A percentile compares a stretch with the other conserved stretches of the same genome.
Evolutionary conservation across 2,888 invertebrate species (phyloP).

Genomic region (Mesopsocus fuscifrons): DNA sequence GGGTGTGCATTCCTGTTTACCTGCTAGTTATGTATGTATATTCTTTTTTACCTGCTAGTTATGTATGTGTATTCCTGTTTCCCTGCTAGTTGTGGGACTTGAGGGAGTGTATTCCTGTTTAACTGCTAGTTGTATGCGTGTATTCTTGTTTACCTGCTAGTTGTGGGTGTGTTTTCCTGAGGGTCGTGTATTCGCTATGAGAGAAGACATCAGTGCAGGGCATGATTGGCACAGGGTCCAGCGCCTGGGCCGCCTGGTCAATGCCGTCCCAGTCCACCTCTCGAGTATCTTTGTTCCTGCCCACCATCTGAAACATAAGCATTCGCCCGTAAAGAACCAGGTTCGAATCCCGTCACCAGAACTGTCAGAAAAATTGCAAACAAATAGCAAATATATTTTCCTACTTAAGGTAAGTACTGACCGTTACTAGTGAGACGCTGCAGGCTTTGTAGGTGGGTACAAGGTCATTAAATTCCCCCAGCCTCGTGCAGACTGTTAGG

Average conservation of each 20-base stretch:
- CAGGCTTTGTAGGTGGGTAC: conserved; percentile 59
- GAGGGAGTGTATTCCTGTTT: too few relatives aligned
- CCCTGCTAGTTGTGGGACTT: too few relatives aligned
- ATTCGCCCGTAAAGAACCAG: too few relatives aligned
- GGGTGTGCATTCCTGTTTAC: too few relatives aligned
- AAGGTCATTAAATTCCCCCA: conserved; percentile 71
- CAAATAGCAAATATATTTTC: too few relatives aligned
- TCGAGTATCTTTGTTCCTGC: background rate
- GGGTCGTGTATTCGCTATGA: background rate
- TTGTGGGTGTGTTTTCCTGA: background rate
- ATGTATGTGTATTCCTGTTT: too few relatives aligned
- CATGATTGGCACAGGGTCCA: conserved; percentile 1
- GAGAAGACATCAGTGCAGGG: background rate
- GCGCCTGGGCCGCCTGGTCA: background rate
- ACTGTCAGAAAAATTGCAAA: background rate
- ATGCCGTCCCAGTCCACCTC: conserved; percentile 4
- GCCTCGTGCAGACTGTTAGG: conserved; percentile 83
- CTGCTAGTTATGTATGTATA: background rate
- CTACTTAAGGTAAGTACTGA: too few relatives aligned
- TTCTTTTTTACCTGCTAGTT: too few relatives aligned
- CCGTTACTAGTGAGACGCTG: conserved; percentile 70
- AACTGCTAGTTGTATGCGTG: too few relatives aligned
- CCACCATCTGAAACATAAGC: background rate
- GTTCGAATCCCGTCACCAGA: too few relatives aligned
- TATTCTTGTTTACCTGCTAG: background rate